Evolutionary conservation across 1,140 invertebrate species (phyloP).

Genomic region (Laupala kohalensis): DNA sequence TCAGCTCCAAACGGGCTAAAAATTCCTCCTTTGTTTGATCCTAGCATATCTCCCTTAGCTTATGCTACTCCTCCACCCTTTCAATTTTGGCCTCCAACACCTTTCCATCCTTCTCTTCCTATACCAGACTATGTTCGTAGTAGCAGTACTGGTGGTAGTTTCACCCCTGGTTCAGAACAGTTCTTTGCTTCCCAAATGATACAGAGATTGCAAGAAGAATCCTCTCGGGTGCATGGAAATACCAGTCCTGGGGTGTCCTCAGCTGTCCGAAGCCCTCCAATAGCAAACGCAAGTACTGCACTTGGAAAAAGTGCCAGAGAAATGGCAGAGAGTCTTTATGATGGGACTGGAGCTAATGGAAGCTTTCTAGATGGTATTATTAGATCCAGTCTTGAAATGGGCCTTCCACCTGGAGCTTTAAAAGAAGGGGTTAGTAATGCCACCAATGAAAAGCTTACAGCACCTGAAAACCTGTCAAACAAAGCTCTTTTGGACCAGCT

Average conservation of each 20-base stretch:
- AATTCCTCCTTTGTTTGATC: constrained; percentile 46
- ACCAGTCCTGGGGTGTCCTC: constrained; percentile 19
- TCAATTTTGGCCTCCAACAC: constrained; percentile 42
- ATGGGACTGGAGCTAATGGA: constrained; percentile 50
- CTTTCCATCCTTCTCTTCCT: constrained; percentile 32
- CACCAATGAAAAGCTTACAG: constrained; percentile 19
- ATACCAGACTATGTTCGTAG: constrained; percentile 33
- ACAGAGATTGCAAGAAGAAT: constrained; percentile 59
- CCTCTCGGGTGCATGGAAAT: constrained; percentile 19
- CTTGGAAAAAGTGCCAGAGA: constrained; percentile 41
- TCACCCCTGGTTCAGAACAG: constrained; percentile 41
- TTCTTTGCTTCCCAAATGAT: constrained; percentile 72
- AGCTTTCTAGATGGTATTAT: constrained; percentile 69
- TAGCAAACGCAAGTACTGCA: constrained; percentile 23
- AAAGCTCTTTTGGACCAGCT: constrained; percentile 52
- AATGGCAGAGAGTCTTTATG: constrained; percentile 45
- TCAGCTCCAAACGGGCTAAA: constrained; percentile 49
- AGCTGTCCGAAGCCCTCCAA: constrained; percentile 19
- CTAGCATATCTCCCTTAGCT: constrained; percentile 31
- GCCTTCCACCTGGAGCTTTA: constrained; percentile 30
- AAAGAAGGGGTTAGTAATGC: constrained; percentile 24
- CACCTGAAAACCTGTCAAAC: constrained; percentile 33
- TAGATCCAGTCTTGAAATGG: constrained; percentile 56
- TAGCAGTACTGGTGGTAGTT: constrained; percentile 30
- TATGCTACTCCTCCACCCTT: constrained; percentile 37